Evolutionary conservation across 2,888 invertebrate genomes (phyloP).

Genomic region (Therioaphis trifolii): DNA sequence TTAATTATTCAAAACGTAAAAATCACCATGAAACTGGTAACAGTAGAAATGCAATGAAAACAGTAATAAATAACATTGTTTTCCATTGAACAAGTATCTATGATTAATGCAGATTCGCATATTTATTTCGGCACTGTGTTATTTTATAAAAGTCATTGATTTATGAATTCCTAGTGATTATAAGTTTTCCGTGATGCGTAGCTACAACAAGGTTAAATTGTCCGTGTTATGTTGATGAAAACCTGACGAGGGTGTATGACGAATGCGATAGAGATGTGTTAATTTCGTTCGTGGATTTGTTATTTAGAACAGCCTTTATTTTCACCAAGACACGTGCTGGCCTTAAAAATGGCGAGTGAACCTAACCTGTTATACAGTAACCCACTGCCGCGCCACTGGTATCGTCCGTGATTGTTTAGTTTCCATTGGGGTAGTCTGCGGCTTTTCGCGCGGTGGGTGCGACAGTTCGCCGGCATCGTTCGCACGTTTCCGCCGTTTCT

Average conservation of each 20-base stretch:
- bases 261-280: not conserved
- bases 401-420: not conserved
- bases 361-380: conserved; percentile 47
- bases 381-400: conserved; percentile 46
- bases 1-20: too few species aligned
- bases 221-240: not conserved
- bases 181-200: not conserved
- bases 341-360: conserved; percentile 8
- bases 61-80: too few species aligned
- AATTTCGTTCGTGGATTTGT: not conserved
- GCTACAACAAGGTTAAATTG: too few species aligned
- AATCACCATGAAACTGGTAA: too few species aligned
- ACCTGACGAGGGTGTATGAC: not conserved
- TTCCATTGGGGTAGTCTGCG: conserved; percentile 49
- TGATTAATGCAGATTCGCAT: too few species aligned
- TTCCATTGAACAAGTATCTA: too few species aligned
- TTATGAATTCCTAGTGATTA: not conserved
- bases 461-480: conserved; percentile 57
- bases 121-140: too few species aligned
- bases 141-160: too few species aligned
- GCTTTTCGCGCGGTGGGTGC: conserved; percentile 21
- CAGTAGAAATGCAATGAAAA: too few species aligned
- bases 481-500: conserved; percentile 48
- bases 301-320: not conserved
- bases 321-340: not conserved